Conservation (phyloP, 2,113 vertebrate species). For the Aix galericulata region DNA sequence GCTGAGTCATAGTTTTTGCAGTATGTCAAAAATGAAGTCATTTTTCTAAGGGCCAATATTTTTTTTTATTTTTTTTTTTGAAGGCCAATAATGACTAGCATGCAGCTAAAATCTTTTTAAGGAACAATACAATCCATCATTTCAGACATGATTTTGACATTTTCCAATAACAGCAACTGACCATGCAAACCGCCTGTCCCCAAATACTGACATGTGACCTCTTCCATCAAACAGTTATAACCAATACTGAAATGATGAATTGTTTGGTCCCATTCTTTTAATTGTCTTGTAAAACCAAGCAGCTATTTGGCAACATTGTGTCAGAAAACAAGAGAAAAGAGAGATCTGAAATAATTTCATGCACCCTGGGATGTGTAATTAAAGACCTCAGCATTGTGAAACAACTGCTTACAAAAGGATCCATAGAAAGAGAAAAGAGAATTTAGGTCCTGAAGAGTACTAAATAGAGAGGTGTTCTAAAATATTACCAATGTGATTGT, state of each 20-base stretch:
- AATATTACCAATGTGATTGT: neutral
- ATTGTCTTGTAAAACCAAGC: neutral
- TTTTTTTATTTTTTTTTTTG: constrained; percentile 18
- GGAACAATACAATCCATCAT: constrained; percentile 21
- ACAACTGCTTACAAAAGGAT: neutral
- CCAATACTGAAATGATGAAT: neutral
- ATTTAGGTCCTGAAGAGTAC: neutral
- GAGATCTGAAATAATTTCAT: neutral
- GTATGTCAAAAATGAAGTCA: constrained; percentile 40
- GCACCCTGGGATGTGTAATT: neutral
- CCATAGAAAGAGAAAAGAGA: neutral
- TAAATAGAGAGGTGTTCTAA: neutral
- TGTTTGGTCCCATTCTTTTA: neutral
- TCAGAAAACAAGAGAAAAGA: neutral
- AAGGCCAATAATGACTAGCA: constrained; percentile 26
- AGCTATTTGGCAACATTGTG: neutral
- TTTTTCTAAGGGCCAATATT: constrained; percentile 57
- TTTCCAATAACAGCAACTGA: neutral
- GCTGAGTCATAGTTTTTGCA: constrained; percentile 35
- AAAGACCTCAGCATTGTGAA: neutral
- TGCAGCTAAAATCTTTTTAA: neutral
- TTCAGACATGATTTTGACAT: neutral
- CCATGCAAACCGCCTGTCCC: neutral
- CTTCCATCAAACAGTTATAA: neutral
- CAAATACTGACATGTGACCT: neutral